Evolutionary conservation across 2,888 invertebrate genomes (phyloP), one percentile per base, ranked within the genome.

Genomic region (Himalopsyche anomala): DNA sequence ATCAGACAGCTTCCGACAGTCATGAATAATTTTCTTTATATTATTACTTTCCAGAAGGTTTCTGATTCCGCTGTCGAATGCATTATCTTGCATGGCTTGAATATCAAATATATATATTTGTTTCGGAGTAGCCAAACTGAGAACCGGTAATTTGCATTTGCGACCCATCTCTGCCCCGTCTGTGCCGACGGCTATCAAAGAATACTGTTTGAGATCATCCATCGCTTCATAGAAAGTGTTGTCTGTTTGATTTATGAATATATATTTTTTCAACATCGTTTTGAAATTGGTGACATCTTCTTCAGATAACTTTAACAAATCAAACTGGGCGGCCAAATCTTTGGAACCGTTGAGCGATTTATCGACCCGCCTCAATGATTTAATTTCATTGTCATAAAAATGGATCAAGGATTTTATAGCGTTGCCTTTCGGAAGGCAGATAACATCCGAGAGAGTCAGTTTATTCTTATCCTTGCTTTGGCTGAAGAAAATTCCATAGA

Each of bases 21-120:
- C 94, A 91, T 95, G 95, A 51, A 94, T 91, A 88, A 95, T 94
- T 91, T 95, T 94, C 85, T 93, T 92, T 45, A 93, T 92, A 82
- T 89, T 90, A 54, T 91, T 91, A 90, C 91, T 91, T 89, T 93
- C 92, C 83, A 94, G 90, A 5, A 94, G 89, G 80, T 92, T 91
- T 88, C 91, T 92, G 8, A 95, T 89, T 3, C 94, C 94, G 87
- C 91, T 91, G 89, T 92, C 92, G 91, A 93, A 93, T 38, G 92
- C 93, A 90, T 91, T 92, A 89, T 91, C 91, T 88, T 93, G 92
- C 91, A 93, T 92, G 8, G 82, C 87, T 90, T 93, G 92, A 82
- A 91, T 92, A 89, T 93, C 93, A 91, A 93, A 93, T 85, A 93
- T 92, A 88, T 92, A 93, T 54, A 93, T 93, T 88, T 93, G 92